phyloP scores from a whole-genome alignment of 2,797 vertebrate species.

The Brachymystax lenok region DNA sequence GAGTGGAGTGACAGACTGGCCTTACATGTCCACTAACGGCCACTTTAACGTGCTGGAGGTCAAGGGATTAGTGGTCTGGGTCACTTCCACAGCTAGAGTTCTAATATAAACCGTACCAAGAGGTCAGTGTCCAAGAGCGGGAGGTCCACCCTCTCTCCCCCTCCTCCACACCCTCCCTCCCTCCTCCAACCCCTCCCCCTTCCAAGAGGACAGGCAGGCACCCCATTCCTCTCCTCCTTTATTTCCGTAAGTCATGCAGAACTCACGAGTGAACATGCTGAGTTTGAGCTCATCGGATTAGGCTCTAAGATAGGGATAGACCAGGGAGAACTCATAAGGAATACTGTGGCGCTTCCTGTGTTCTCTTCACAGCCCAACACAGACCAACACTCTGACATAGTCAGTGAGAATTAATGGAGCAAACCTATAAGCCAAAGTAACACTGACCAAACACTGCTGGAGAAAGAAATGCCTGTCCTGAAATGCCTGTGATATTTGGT shows the following conservation, averaged over 20 bases:
- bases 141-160: conserved; percentile 53
- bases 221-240: conserved; percentile 54
- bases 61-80: conserved; percentile 74
- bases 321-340: conserved; percentile 25
- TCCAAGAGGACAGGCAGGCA: conserved; percentile 53
- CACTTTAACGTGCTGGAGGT: conserved; percentile 77
- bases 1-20: conserved; percentile 66
- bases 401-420: neutral
- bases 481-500: neutral
- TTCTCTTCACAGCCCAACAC: neutral
- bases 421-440: neutral
- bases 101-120: conserved; percentile 75
- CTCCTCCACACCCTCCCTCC: conserved; percentile 25
- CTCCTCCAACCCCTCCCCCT: conserved; percentile 40
- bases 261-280: conserved; percentile 76
- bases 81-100: conserved; percentile 69
- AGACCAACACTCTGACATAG: neutral
- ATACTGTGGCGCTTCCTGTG: neutral
- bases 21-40: conserved; percentile 76
- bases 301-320: conserved; percentile 59
- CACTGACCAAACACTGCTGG: neutral
- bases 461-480: neutral
- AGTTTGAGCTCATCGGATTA: conserved; percentile 80
- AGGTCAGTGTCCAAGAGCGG: conserved; percentile 71
- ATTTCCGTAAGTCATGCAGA: conserved; percentile 80